phyloP scores from a whole-genome alignment of 2,888 invertebrate species.

The Drosophila prolongata region DNA sequence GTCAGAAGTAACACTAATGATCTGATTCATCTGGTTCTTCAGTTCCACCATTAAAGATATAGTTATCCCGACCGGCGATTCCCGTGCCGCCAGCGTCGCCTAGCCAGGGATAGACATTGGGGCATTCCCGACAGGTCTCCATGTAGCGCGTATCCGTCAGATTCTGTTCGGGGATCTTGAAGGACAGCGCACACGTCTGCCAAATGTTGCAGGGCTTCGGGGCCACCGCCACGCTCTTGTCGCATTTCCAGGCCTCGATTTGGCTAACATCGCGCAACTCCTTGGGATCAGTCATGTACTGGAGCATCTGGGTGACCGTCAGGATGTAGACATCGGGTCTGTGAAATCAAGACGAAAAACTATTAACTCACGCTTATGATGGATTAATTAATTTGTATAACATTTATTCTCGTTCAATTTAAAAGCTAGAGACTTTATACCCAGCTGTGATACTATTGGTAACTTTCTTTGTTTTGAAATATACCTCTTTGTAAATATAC shows the following conservation, averaged over 20 bases:
- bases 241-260: constrained; percentile 93
- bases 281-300: constrained; percentile 95
- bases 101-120: constrained; percentile 94
- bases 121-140: constrained; percentile 94
- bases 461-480: too few relatives aligned
- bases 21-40: too few relatives aligned
- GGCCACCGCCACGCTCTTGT: constrained; percentile 89
- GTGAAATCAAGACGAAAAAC: constrained; percentile 62
- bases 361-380: too few relatives aligned
- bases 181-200: constrained; percentile 93
- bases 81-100: constrained; percentile 94
- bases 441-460: too few relatives aligned
- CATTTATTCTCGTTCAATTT: too few relatives aligned
- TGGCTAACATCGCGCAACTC: constrained; percentile 88
- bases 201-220: constrained; percentile 91
- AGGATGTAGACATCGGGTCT: constrained; percentile 95
- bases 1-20: neutral
- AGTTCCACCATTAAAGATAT: constrained; percentile 84
- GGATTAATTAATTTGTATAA: too few relatives aligned
- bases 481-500: too few relatives aligned
- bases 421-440: too few relatives aligned
- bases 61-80: constrained; percentile 91
- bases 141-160: constrained; percentile 93
- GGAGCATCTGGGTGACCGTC: constrained; percentile 93
- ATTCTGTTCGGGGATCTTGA: constrained; percentile 91